Conservation (phyloP, 2,888 invertebrate genomes). For the Tetramorium bicarinatum region DNA sequence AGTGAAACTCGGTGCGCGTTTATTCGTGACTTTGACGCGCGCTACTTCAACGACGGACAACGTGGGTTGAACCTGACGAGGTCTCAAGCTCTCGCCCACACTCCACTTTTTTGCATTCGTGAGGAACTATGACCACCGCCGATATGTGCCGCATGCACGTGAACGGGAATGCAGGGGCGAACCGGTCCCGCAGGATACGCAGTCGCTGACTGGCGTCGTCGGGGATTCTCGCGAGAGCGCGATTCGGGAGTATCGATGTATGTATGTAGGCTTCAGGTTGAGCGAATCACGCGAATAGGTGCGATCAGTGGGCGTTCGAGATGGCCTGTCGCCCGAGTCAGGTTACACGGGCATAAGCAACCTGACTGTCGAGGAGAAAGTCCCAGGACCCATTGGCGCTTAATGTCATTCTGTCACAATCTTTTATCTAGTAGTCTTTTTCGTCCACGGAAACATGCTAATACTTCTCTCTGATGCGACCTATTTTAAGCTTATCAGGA, state of each 20-base stretch:
- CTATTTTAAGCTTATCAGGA: not conserved
- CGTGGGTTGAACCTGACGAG: constrained; percentile 76
- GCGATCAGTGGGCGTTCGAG: constrained; percentile 68
- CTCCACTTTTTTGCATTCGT: constrained; percentile 70
- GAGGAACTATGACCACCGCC: constrained; percentile 66
- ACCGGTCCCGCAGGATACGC: constrained; percentile 74
- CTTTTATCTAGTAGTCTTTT: constrained; percentile 13
- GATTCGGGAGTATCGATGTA: constrained; percentile 59
- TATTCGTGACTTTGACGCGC: constrained; percentile 37
- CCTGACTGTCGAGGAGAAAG: constrained; percentile 67
- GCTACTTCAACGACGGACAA: constrained; percentile 58
- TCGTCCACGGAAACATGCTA: not conserved
- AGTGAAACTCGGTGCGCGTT: not conserved
- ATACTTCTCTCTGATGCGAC: not conserved
- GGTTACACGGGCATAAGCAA: constrained; percentile 56
- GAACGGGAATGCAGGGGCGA: constrained; percentile 74
- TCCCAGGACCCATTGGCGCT: constrained; percentile 55
- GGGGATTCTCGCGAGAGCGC: constrained; percentile 46
- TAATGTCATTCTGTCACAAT: constrained; percentile 58
- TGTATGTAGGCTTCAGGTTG: constrained; percentile 26
- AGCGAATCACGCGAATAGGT: constrained; percentile 55
- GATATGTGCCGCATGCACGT: constrained; percentile 68
- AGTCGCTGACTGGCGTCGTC: constrained; percentile 9
- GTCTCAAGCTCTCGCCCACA: constrained; percentile 75
- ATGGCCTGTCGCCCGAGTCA: constrained; percentile 62